A percentile compares a stretch with the other conserved stretches of the same genome.
phyloP scores from a whole-genome alignment of 2,113 vertebrate genomes.

The Ondatra zibethicus region DNA sequence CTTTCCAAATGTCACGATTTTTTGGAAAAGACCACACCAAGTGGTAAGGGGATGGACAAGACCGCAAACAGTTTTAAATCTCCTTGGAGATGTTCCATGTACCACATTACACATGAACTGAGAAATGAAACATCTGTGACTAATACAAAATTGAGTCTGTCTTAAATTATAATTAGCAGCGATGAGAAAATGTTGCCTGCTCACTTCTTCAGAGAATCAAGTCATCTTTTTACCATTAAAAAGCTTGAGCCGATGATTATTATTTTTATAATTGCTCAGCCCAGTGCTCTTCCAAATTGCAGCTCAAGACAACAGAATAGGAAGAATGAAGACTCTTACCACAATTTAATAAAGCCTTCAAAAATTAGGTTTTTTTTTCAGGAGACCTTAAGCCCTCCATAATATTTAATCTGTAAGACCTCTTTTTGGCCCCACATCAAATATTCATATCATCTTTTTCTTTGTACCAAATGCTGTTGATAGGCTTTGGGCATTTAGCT shows the following conservation, averaged over 20 bases:
- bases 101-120: conserved; percentile 85
- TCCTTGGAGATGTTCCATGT: conserved; percentile 84
- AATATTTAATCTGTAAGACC: conserved; percentile 69
- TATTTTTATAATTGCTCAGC: conserved; percentile 71
- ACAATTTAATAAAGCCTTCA: conserved; percentile 69
- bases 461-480: conserved; percentile 65
- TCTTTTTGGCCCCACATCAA: conserved; percentile 66
- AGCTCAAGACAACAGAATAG: conserved; percentile 58
- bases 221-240: conserved; percentile 83
- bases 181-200: conserved; percentile 82
- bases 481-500: conserved; percentile 63
- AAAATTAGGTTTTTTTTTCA: conserved; percentile 63
- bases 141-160: conserved; percentile 85
- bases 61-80: conserved; percentile 84
- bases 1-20: conserved; percentile 84
- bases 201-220: conserved; percentile 79
- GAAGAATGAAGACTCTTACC: conserved; percentile 54
- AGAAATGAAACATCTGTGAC: conserved; percentile 85
- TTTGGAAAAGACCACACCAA: conserved; percentile 84
- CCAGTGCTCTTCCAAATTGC: conserved; percentile 64
- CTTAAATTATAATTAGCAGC: conserved; percentile 85
- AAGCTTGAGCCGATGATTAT: conserved; percentile 75
- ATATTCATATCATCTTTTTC: conserved; percentile 68
- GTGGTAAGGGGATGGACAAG: conserved; percentile 83
- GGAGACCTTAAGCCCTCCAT: conserved; percentile 37